Base-by-base conservation (phyloP, 2,888 invertebrate genomes). In the Standfussiana lucernea region DNA sequence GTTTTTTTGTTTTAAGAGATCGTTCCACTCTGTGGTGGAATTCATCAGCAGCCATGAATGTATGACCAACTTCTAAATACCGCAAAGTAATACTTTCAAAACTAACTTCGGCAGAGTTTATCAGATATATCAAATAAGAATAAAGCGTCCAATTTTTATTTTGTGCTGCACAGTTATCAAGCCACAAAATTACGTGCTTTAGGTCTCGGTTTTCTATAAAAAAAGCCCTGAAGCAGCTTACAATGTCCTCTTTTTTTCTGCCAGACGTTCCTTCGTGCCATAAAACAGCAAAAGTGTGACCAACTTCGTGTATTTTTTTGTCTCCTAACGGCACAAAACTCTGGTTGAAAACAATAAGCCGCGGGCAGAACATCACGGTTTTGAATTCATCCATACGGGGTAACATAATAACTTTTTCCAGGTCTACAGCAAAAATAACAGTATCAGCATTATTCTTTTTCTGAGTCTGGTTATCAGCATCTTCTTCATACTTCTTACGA, bases 351-450 rank as follows among this genome's bases (percentile, higher is more conserved):
- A 87, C 80, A 35, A 86, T 67, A 64, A 64, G 64, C 50, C 86
- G 67, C 37, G 81, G 83, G 24, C 80, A 85, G 75, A 89, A 89
- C 75, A 88, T 82, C 35, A 84, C 85, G 32, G 72, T 77, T 79
- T 88, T 89, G 68, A 89, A 87, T 76, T 83, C 80, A 8, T 88
- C 87, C 77, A 90, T 86, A 45, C 88, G 84, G 13, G 89, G 88
- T 45, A 89, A 69, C 88, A 91, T 86, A 32, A 85, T 90, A 35
- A 87, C 82, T 66, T 88, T 89, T 80, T 86, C 76, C 40, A 75
- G 40, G 35, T 80, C 73, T 59, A 45, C 71, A 40, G 75, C 75
- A 76, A 70, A 65, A 79, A 45, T 62, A 28, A 61, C 40, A 28
- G 62, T 64, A 28, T 77, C 72, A n/a, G 68, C 24, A 40, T 73